Percentiles rank a stretch among this genome's conserved stretches.
phyloP scores from a whole-genome alignment of 2,797 vertebrate species.

The Rhabdophis nuchalis region DNA sequence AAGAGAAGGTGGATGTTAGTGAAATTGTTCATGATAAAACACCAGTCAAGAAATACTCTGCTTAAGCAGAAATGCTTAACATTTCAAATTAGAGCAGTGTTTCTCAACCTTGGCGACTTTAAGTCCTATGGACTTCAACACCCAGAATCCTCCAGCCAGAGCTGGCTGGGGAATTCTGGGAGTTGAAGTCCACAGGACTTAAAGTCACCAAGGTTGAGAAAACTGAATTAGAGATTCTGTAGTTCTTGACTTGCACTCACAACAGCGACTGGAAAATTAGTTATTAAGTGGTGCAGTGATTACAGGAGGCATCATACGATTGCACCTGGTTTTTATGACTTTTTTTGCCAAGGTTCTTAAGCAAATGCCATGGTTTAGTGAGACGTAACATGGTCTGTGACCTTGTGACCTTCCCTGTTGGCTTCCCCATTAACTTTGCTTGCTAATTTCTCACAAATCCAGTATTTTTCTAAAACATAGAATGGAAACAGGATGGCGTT shows the following conservation, averaged over 20 bases:
- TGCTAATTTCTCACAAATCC: slow-evolving; percentile 34
- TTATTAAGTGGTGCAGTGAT: not conserved
- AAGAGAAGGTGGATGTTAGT: not conserved
- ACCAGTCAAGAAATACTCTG: not conserved
- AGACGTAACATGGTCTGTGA: not conserved
- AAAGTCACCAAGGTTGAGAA: no score
- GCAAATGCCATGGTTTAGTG: not conserved
- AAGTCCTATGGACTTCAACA: no score
- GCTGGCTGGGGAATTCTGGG: no score
- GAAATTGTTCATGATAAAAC: not conserved
- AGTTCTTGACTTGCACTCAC: not conserved
- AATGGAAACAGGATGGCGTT: slow-evolving; percentile 47
- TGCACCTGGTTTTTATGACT: not conserved
- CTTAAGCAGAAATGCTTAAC: not conserved
- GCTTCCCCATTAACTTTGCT: not conserved
- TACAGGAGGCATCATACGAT: not conserved
- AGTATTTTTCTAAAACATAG: slow-evolving; percentile 51
- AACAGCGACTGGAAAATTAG: not conserved
- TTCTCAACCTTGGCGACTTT: no score
- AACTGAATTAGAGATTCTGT: not conserved
- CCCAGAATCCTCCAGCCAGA: no score
- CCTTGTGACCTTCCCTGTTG: not conserved
- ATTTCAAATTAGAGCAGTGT: not conserved
- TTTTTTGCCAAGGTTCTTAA: not conserved
- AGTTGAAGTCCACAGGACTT: no score